Percentiles rank a stretch among this genome's conserved stretches.
phyloP scores from a whole-genome alignment of 2,113 vertebrate genomes.

The Orycteropus afer region DNA sequence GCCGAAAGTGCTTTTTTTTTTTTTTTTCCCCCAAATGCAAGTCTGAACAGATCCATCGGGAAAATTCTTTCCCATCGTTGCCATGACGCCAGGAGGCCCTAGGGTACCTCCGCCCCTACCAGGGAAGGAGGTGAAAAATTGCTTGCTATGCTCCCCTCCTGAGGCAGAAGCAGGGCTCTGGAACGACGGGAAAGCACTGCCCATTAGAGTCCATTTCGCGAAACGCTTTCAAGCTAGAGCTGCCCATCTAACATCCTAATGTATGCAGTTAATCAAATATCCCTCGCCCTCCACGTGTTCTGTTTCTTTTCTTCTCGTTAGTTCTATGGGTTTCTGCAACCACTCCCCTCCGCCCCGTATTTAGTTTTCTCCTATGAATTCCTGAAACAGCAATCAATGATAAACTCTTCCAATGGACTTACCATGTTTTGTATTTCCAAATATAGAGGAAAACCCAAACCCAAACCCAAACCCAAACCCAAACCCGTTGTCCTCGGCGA shows the following conservation, averaged over 20 bases:
- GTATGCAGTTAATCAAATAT: background rate
- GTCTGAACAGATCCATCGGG: background rate
- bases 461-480: no score
- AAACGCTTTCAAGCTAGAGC: background rate
- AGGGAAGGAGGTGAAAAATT: background rate
- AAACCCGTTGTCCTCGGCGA: background rate
- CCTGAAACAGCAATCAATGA: background rate
- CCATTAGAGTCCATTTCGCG: background rate
- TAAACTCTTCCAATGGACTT: slow-evolving; percentile 3
- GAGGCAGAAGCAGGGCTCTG: background rate
- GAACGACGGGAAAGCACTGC: background rate
- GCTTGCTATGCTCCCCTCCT: background rate
- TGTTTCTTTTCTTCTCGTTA: background rate
- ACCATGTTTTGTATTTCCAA: background rate
- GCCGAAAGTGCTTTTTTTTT: background rate
- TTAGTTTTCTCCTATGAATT: background rate
- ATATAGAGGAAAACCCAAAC: background rate
- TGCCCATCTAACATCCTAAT: background rate
- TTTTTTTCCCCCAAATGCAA: background rate
- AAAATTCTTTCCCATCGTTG: background rate
- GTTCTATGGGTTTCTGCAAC: no score
- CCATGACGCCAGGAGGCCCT: background rate
- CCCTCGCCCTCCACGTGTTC: background rate
- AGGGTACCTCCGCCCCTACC: background rate
- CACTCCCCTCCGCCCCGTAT: no score